Base-by-base conservation (phyloP, 2,113 vertebrate species). In the Rhinolophus ferrumequinum region DNA sequence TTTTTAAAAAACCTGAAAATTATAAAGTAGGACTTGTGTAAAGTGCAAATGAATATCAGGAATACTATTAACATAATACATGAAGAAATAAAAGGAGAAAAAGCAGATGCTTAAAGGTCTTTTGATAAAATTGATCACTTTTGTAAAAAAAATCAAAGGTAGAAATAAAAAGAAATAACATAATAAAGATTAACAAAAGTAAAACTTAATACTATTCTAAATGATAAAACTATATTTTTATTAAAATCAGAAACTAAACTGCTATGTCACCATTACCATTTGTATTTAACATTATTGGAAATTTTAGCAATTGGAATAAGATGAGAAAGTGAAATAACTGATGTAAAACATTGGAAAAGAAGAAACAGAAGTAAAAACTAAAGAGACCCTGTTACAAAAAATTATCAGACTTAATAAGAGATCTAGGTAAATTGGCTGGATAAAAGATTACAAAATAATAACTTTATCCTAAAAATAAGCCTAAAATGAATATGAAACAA, bases 121-220 rank as follows among this genome's bases (percentile, higher is more conserved):
- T 56, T 18, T 87, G 52, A 30, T 87, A 54, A 58, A 87, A 69
- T 54, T 3, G 35, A 22, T 69, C 30, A 44, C 50, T 69, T 86
- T 54, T 54, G 33, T 64, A 21, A 14, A 67, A 14, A 67, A 85
- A 76, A 52, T 67, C 1, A 67, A 56, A 93, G 12, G 22, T 60
- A 60, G 24, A 86, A 28, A 35, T 35, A 93, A 44, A 75, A 56
- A 58, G n/a, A 93, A 76, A 76, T n/a, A 75, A 44, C 52, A 10
- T n/a, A 66, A 76, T 54, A 67, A 93, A 93, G 47, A 85, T 26
- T 66, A 73, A 70, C 35, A 66, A 93, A 86, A 47, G n/a, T 85
- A 58, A 47, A 56, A 38, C 54, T 67, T 19, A 77, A 58, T 58
- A 69, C 35, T 67, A 3, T 35, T 7, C 16, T 47, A 70, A 80